These are phyloP conservation scores for Pachycephala philippinensis DNA, from an alignment of 2,113 vertebrate species.

Conservation along the genomic window DNA sequence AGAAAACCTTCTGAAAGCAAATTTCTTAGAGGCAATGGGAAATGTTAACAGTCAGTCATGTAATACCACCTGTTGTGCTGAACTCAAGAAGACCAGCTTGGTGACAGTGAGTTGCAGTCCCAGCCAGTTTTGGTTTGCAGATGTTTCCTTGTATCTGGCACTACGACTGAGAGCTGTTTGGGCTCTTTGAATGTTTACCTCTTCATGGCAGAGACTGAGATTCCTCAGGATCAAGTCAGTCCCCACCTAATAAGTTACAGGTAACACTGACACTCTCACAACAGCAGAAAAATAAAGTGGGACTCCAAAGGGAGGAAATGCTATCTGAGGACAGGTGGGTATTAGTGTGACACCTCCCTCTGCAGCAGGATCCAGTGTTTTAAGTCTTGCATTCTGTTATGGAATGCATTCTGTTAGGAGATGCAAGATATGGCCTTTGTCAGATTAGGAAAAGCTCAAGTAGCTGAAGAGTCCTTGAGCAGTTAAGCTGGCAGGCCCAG, in stretches of 20 bases:
- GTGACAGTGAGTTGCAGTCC: not conserved
- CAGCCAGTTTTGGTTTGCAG: not conserved
- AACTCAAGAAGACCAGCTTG: not conserved
- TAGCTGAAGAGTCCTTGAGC: not conserved
- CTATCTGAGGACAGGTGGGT: not conserved
- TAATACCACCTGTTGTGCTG: not conserved
- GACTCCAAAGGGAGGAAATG: not conserved
- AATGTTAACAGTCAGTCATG: not conserved
- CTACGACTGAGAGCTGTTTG: not conserved
- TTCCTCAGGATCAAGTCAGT: not conserved
- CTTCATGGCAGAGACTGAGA: not conserved
- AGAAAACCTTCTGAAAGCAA: not conserved
- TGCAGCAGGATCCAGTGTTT: not conserved
- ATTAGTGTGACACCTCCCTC: not conserved
- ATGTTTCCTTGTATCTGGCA: not conserved
- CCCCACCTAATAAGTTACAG: not conserved
- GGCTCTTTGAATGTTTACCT: not conserved
- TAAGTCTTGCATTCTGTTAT: not conserved
- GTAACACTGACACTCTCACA: not conserved
- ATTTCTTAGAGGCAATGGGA: not conserved
- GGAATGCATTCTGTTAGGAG: not conserved
- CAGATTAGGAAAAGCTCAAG: not conserved
- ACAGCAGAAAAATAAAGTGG: not conserved
- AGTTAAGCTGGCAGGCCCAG: not conserved
- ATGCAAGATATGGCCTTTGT: not conserved